Evolutionary conservation across 2,113 vertebrate species (phyloP).

Genomic region (Carassius gibelio): DNA sequence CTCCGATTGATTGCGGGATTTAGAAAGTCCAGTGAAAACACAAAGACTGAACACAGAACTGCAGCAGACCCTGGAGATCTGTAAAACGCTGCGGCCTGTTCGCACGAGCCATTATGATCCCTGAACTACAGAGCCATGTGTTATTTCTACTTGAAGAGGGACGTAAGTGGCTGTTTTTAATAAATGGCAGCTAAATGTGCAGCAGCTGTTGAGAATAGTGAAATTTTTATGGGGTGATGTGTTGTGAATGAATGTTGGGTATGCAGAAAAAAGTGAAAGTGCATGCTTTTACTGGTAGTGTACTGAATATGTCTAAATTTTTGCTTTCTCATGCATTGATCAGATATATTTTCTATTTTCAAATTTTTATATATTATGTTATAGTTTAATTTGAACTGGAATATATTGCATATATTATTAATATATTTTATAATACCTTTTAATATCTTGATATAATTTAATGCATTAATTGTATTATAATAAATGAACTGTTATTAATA

Average conservation of each 20-base stretch:
- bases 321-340: not conserved
- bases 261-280: not conserved
- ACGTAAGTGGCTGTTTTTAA: slow-evolving; percentile 10
- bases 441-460: not conserved
- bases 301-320: not conserved
- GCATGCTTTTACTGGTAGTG: not conserved
- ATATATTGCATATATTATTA: not conserved
- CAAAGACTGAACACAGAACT: not conserved
- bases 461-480: not conserved
- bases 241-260: not conserved
- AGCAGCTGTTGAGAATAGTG: slow-evolving; percentile 8
- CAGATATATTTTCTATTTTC: not conserved
- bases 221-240: not conserved
- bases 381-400: not conserved
- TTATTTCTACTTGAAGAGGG: not conserved
- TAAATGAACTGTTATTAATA: not conserved
- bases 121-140: not conserved
- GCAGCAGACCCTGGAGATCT: not conserved
- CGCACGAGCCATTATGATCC: not conserved
- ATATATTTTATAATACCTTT: no score
- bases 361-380: not conserved
- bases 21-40: slow-evolving; percentile 4
- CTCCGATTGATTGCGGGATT: slow-evolving; percentile 17
- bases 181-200: not conserved
- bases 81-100: not conserved